Evolutionary conservation across 2,797 vertebrate species (phyloP).

Genomic region (Poliocrania exsul): DNA sequence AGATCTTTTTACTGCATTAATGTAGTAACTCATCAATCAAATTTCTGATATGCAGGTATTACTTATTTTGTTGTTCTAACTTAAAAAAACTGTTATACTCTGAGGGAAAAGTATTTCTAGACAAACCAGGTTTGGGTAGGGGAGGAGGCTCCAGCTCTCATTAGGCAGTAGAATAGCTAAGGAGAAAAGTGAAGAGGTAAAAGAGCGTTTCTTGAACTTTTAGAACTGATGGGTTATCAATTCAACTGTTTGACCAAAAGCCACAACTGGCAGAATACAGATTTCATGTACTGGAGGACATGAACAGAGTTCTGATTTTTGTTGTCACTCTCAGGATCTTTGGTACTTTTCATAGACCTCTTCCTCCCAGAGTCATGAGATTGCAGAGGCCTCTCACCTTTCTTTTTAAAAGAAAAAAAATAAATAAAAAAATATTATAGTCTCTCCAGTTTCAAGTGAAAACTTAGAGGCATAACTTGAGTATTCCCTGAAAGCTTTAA

Average conservation of each 20-base stretch:
- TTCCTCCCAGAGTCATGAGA: neutral
- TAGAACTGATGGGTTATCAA: neutral
- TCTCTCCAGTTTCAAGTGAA: neutral
- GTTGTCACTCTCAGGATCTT: neutral
- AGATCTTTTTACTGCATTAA: constrained; percentile 18
- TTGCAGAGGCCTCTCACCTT: neutral
- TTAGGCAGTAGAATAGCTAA: neutral
- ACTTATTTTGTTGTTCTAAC: constrained; percentile 21
- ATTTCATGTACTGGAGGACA: neutral
- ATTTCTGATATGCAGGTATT: constrained; percentile 9
- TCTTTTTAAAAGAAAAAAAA: constrained; percentile 27
- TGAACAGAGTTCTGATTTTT: neutral
- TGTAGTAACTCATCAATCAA: constrained; percentile 19
- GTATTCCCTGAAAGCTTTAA: constrained; percentile 13
- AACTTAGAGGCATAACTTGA: constrained; percentile 2
- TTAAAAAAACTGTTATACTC: constrained; percentile 18
- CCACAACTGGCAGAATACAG: neutral
- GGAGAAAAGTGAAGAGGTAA: neutral
- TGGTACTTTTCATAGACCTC: neutral
- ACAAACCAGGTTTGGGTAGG: neutral
- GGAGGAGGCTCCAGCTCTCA: neutral
- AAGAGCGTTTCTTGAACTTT: neutral
- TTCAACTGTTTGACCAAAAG: neutral
- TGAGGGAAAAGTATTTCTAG: constrained; percentile 1
- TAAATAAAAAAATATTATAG: neutral